phyloP scores from a whole-genome alignment of 1,140 invertebrate genomes.

The Drosophila lacteicornis region DNA sequence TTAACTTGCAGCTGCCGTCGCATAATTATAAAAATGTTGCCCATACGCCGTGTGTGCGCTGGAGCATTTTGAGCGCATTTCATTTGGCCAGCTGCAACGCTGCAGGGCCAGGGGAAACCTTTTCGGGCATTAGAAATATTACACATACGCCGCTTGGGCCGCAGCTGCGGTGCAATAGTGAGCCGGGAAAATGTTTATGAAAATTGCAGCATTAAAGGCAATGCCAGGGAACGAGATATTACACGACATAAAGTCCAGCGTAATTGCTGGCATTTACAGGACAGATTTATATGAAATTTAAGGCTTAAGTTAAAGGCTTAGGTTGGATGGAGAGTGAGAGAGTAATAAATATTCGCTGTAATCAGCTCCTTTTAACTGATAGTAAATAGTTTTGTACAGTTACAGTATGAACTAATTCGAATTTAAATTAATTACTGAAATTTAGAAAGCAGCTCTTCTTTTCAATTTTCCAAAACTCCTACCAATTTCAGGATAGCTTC shows the following conservation, averaged over 20 bases:
- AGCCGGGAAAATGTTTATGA: conserved; percentile 37
- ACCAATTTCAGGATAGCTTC: not conserved
- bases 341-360: too few species aligned
- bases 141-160: conserved; percentile 57
- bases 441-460: too few species aligned
- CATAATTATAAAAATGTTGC: conserved; percentile 75
- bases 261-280: conserved; percentile 5
- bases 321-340: too few species aligned
- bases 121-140: conserved; percentile 48
- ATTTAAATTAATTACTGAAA: too few species aligned
- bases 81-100: conserved; percentile 40
- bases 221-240: conserved; percentile 6
- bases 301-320: not conserved
- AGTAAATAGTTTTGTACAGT: too few species aligned
- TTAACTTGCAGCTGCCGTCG: conserved; percentile 63
- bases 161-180: conserved; percentile 14
- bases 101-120: conserved; percentile 22
- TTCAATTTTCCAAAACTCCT: too few species aligned
- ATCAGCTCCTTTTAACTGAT: too few species aligned
- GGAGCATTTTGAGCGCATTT: conserved; percentile 44
- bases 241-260: conserved; percentile 3
- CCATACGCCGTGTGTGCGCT: conserved; percentile 51
- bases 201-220: conserved; percentile 41
- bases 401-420: too few species aligned
- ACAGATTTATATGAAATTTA: not conserved